Percentiles rank a stretch among this genome's conserved stretches.
Evolutionary conservation across 2,888 invertebrate species (phyloP).

Genomic region (Lycaena phlaeas): DNA sequence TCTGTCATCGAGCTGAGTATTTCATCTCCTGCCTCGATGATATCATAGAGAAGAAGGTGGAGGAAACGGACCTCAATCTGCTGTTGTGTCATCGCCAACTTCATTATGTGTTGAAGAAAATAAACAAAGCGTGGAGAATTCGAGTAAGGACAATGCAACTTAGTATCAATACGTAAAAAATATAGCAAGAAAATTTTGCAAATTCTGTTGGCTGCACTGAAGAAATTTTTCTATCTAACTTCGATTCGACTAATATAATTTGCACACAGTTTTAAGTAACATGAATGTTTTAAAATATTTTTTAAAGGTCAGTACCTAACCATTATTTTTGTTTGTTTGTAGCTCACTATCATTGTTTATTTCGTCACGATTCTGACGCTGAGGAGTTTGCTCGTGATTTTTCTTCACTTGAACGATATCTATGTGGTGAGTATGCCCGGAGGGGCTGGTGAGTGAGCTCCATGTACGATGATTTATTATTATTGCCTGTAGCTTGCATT

Average conservation of each 20-base stretch:
- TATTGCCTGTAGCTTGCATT: too few relatives aligned
- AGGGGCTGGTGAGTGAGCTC: too few relatives aligned
- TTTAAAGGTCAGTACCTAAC: too few relatives aligned
- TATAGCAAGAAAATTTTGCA: too few relatives aligned
- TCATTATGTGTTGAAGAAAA: background rate
- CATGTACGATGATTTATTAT: too few relatives aligned
- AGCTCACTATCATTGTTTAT: background rate
- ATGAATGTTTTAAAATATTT: too few relatives aligned
- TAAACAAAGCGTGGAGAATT: background rate
- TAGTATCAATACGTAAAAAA: too few relatives aligned
- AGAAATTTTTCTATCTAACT: too few relatives aligned
- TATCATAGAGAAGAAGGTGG: background rate
- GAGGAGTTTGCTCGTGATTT: background rate
- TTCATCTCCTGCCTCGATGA: background rate
- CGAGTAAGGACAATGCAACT: background rate
- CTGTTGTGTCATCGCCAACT: conserved; percentile 1
- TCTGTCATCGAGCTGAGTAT: background rate
- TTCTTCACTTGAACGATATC: background rate
- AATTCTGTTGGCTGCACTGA: too few relatives aligned
- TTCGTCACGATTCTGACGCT: background rate
- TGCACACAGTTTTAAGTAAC: too few relatives aligned
- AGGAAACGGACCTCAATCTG: background rate
- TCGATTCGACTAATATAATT: too few relatives aligned
- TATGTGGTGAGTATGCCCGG: background rate
- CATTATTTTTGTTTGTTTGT: background rate